These are phyloP conservation scores for Himalopsyche tibetana DNA, from an alignment of 2,888 invertebrate genomes.

Conservation along the genomic window DNA sequence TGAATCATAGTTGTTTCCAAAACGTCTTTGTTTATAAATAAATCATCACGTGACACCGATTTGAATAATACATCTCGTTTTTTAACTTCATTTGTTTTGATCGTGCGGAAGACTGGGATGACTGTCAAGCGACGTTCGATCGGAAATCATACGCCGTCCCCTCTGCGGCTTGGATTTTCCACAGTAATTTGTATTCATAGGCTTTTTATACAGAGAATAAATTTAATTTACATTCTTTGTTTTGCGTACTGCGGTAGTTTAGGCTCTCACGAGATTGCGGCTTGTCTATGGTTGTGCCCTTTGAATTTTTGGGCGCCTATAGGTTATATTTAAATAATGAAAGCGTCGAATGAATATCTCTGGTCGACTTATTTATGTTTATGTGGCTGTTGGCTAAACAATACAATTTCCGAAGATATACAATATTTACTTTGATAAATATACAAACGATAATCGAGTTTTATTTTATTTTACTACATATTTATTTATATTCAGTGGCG, in stretches of 20 bases:
- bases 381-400: background rate
- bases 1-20: constrained; percentile 21
- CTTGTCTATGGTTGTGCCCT: background rate
- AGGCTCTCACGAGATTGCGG: background rate
- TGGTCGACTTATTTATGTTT: background rate
- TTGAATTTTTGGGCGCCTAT: background rate
- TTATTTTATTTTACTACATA: too few relatives aligned
- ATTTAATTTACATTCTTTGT: constrained; percentile 43
- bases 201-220: constrained; percentile 47
- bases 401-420: background rate
- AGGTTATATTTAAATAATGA: background rate
- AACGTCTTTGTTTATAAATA: constrained; percentile 8
- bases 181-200: constrained; percentile 48
- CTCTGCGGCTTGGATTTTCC: constrained; percentile 46
- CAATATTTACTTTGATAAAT: too few relatives aligned
- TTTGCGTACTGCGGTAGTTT: background rate
- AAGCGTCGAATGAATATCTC: background rate
- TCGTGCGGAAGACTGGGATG: background rate
- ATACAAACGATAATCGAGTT: too few relatives aligned
- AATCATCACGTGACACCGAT: constrained; percentile 15
- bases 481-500: too few relatives aligned
- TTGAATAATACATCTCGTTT: background rate
- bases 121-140: background rate
- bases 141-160: constrained; percentile 4
- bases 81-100: constrained; percentile 20